Evolutionary conservation across 2,113 vertebrate genomes (phyloP).

Genomic region (Rhynchomys soricoides): DNA sequence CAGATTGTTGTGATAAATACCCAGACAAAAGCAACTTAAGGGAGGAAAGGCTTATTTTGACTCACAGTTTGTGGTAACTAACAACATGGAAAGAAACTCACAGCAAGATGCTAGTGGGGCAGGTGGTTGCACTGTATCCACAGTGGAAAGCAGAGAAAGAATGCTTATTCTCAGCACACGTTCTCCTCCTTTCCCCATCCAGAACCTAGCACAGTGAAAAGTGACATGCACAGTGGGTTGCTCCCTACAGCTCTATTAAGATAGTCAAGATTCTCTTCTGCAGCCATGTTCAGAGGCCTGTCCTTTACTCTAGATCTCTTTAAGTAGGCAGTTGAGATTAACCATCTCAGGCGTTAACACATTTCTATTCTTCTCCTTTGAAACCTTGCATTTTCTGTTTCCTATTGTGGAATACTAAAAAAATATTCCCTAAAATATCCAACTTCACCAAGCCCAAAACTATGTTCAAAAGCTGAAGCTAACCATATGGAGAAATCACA

Average conservation of each 20-base stretch:
- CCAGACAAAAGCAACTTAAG: background rate
- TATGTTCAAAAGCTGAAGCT: background rate
- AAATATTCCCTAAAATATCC: background rate
- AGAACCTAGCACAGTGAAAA: background rate
- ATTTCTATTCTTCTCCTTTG: background rate
- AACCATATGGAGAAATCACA: background rate
- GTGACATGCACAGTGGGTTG: background rate
- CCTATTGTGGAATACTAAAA: background rate
- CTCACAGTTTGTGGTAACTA: background rate
- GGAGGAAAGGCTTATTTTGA: background rate
- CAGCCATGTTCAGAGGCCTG: background rate
- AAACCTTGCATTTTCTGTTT: background rate
- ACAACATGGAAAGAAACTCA: background rate
- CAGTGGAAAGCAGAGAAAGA: background rate
- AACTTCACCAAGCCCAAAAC: background rate
- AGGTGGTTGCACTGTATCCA: background rate
- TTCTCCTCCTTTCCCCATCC: background rate
- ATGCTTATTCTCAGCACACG: no score
- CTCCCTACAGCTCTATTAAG: background rate
- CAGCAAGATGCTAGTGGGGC: background rate
- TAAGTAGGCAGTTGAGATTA: background rate
- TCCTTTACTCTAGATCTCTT: background rate
- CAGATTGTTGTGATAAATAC: background rate
- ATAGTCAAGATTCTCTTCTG: background rate
- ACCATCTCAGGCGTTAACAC: background rate